phyloP scores from a whole-genome alignment of 2,888 invertebrate species.

The Exephanes ischioxanthus region DNA sequence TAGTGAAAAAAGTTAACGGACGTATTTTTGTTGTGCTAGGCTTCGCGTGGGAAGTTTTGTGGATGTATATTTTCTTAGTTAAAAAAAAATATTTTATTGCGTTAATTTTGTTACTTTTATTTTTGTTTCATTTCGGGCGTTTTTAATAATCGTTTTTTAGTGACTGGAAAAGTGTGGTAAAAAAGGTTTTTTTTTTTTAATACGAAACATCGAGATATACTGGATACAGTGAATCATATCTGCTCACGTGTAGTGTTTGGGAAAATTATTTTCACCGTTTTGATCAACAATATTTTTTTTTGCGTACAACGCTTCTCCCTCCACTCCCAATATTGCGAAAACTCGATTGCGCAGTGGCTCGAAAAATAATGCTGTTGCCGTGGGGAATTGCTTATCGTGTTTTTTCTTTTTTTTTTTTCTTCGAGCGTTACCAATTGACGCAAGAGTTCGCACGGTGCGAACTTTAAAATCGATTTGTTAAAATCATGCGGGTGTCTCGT shows the following conservation, averaged over 20 bases:
- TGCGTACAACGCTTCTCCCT: neutral
- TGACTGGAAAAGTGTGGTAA: constrained; percentile 33
- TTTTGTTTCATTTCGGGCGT: neutral
- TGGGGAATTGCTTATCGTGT: neutral
- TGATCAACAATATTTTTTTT: constrained; percentile 6
- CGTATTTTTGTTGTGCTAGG: constrained; percentile 37
- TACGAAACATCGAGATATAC: constrained; percentile 32
- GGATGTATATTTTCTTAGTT: constrained; percentile 1
- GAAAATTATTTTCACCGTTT: constrained; percentile 23
- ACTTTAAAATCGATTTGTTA: constrained; percentile 49
- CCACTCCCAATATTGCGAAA: constrained; percentile 6
- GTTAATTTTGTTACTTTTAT: neutral
- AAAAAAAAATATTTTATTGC: constrained; percentile 13
- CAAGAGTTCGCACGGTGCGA: neutral
- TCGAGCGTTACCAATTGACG: constrained; percentile 30
- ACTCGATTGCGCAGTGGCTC: constrained; percentile 18
- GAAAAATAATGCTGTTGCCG: constrained; percentile 21
- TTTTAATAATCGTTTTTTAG: neutral
- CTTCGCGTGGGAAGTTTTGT: constrained; percentile 36
- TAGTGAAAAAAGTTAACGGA: constrained; percentile 24
- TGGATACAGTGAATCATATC: constrained; percentile 13
- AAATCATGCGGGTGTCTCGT: constrained; percentile 46
- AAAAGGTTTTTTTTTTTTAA: constrained; percentile 21
- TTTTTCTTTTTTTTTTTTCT: constrained; percentile 1
- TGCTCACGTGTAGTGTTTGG: neutral